Percentiles rank a stretch among this genome's conserved stretches.
Evolutionary conservation across 2,797 vertebrate genomes (phyloP).

Genomic region (Danio kyathit): DNA sequence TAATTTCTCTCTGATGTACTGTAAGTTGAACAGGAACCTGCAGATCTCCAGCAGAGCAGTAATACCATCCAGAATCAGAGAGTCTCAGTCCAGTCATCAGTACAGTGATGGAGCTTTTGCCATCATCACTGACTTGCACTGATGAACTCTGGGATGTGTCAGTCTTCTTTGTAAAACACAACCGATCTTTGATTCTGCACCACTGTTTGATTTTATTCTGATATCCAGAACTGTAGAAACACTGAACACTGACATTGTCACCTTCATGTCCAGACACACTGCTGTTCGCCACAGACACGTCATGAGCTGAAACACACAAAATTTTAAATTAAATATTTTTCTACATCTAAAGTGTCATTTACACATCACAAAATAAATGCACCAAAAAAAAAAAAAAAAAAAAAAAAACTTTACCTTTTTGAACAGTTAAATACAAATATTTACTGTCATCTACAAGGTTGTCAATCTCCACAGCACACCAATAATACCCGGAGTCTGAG

Average conservation of each 20-base stretch:
- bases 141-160: constrained; percentile 46
- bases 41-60: constrained; percentile 50
- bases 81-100: constrained; percentile 54
- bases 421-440: constrained; percentile 25
- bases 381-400: neutral
- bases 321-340: neutral
- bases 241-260: constrained; percentile 49
- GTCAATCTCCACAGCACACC: constrained; percentile 41
- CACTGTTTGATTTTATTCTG: constrained; percentile 33
- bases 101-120: constrained; percentile 41
- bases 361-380: neutral
- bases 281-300: constrained; percentile 32
- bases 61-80: constrained; percentile 54
- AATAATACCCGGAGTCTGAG: constrained; percentile 19
- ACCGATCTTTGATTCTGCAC: constrained; percentile 21
- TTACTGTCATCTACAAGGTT: neutral
- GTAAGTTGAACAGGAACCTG: constrained; percentile 39
- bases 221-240: constrained; percentile 63
- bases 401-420: constrained; percentile 26
- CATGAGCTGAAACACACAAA: constrained; percentile 43
- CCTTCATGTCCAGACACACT: constrained; percentile 46
- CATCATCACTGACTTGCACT: constrained; percentile 53
- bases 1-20: constrained; percentile 1
- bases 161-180: constrained; percentile 26
- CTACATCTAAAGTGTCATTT: neutral